Percentiles rank a stretch among this genome's conserved stretches.
These are phyloP conservation scores for Drosophila takahashii DNA, from an alignment of 1,140 invertebrate species.

Conservation along the genomic window DNA sequence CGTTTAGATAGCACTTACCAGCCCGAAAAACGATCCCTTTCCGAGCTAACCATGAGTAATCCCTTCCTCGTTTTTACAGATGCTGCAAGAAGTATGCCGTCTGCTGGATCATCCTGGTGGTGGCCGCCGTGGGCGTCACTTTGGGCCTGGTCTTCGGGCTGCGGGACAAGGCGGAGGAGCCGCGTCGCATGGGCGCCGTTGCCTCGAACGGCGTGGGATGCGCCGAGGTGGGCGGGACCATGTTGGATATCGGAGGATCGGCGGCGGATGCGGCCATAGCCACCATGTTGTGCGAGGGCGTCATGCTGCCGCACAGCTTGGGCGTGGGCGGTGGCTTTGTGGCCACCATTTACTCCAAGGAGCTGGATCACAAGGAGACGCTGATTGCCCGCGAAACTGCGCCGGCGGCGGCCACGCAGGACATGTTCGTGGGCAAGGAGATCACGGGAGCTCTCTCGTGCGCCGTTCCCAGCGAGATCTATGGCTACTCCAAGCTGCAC, in stretches of 20 bases:
- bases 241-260: constrained; percentile 91
- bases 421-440: constrained; percentile 88
- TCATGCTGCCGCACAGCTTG: constrained; percentile 93
- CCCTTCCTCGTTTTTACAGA: neutral
- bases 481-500: constrained; percentile 93
- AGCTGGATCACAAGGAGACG: constrained; percentile 86
- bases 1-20: neutral
- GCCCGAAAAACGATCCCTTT: neutral
- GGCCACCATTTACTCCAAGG: constrained; percentile 91
- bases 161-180: constrained; percentile 17
- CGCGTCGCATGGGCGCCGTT: constrained; percentile 87
- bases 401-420: constrained; percentile 87
- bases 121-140: constrained; percentile 54
- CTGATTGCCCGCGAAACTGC: constrained; percentile 94
- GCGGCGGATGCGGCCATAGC: constrained; percentile 96
- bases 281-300: constrained; percentile 93
- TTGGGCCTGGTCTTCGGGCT: constrained; percentile 69
- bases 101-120: constrained; percentile 60
- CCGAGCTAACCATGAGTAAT: neutral
- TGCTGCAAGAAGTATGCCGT: constrained; percentile 64
- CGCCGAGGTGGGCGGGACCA: constrained; percentile 89
- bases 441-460: constrained; percentile 89
- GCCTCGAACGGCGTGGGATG: constrained; percentile 92
- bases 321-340: constrained; percentile 95
- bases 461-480: constrained; percentile 95